Evolutionary conservation across 2,797 vertebrate genomes (phyloP).

Genomic region (Falco naumanni): DNA sequence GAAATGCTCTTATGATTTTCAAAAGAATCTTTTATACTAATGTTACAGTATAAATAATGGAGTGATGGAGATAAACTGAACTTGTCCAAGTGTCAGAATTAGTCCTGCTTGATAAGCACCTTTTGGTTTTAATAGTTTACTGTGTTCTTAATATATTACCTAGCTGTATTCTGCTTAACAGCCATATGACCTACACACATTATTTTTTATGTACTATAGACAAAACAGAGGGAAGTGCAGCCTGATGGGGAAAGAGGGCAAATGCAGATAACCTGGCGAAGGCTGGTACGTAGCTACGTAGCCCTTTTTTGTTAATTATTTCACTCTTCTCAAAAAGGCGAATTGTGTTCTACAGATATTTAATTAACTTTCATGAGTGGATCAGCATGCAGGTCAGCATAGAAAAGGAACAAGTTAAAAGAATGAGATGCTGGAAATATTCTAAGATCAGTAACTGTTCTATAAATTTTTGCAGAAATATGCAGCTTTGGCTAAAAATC

Average conservation of each 20-base stretch:
- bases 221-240: neutral
- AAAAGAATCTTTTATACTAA: neutral
- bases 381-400: neutral
- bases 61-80: neutral
- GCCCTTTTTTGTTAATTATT: too few species aligned
- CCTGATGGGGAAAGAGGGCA: neutral
- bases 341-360: neutral
- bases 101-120: neutral
- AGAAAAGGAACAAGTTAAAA: neutral
- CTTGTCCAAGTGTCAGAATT: neutral
- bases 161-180: neutral
- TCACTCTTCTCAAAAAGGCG: neutral
- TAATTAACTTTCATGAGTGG: neutral
- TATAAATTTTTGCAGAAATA: neutral
- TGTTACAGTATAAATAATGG: neutral
- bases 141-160: neutral
- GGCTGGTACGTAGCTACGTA: accelerated
- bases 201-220: neutral
- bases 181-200: accelerated
- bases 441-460: neutral
- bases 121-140: neutral
- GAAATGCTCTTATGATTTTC: neutral
- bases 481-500: neutral
- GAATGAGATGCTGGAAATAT: neutral
- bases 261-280: neutral